Evolutionary conservation across 2,113 vertebrate species (phyloP), one percentile per base, ranked within the genome.

Genomic region (Lontra canadensis): DNA sequence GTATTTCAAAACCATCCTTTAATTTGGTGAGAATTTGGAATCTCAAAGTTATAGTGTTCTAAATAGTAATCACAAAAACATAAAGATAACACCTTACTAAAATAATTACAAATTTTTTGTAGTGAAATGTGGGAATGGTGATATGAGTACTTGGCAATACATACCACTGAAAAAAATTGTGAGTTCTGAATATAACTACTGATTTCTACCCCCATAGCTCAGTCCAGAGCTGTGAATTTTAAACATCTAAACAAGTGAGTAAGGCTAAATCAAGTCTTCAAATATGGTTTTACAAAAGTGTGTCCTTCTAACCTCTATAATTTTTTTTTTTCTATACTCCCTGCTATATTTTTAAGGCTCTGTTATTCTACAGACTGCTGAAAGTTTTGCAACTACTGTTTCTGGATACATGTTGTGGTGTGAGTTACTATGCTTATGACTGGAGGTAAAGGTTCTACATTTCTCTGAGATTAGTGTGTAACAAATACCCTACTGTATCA

Each of bases 41-140:
- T 93, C 42, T 57, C 44, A 95, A 79, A 93, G 23, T 15, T 78
- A 0, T 57, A 81, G 23, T 89, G 17, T 84, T 95, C 31, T 59
- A 78, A 61, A 96, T 23, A 44, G 71, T 55, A 78, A 81, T 91
- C 34, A 92, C 57, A 18, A 69, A 89, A 81, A 63, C 10, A 86
- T 71, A 44, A 31, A 91, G 26, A 12, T 88, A 63, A 82, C 20
- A 59, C 21, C 15, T 82, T 36, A 96, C 42, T 95, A 47, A 90
- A 90, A 76, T n/a, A 88, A 81, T 90, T 96, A 76, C 9, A 88
- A 90, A 36, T 80, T 84, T 76, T 90, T 90, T 90, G 34, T 95
- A 92, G 85, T 86, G 29, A 65, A 23, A 34, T 34, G 5, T 61
- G 15, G 76, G 12, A 55, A 85, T 49, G 49, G 21, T 80, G 34